phyloP scores from a whole-genome alignment of 2,797 vertebrate genomes.

The Eulemur mongoz region DNA sequence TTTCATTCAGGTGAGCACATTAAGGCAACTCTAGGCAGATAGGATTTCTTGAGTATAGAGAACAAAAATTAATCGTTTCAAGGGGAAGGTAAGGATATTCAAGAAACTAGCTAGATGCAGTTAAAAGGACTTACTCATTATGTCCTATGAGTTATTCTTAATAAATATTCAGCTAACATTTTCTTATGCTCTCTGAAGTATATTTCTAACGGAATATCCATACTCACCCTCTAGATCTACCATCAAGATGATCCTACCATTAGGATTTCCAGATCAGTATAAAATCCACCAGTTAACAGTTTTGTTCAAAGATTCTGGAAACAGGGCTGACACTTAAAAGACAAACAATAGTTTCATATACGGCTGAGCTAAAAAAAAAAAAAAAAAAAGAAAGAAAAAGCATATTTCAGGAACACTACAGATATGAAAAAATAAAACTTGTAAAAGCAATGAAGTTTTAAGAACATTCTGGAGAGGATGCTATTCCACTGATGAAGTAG shows the following conservation, averaged over 20 bases:
- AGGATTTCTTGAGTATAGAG: not conserved
- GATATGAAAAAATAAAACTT: not conserved
- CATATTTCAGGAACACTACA: not conserved
- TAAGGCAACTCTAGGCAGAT: not conserved
- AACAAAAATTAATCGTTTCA: not conserved
- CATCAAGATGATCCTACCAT: not conserved
- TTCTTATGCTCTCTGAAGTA: not conserved
- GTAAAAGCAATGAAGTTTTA: not conserved
- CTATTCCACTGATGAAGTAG: not conserved
- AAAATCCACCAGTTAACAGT: not conserved
- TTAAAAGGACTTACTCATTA: not conserved
- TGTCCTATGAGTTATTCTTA: not conserved
- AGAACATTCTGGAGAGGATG: not conserved
- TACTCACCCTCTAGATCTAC: not conserved
- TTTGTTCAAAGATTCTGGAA: not conserved
- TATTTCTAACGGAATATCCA: not conserved
- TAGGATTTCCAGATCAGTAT: not conserved
- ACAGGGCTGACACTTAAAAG: not conserved
- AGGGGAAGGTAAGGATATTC: not conserved
- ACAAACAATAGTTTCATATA: not conserved
- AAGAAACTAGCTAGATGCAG: not conserved
- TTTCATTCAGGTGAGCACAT: not conserved
- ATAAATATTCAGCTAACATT: not conserved
- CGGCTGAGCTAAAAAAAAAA: not conserved
- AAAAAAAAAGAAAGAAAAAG: too few species aligned